phyloP scores from a whole-genome alignment of 2,113 vertebrate species.

The Strix uralensis region DNA sequence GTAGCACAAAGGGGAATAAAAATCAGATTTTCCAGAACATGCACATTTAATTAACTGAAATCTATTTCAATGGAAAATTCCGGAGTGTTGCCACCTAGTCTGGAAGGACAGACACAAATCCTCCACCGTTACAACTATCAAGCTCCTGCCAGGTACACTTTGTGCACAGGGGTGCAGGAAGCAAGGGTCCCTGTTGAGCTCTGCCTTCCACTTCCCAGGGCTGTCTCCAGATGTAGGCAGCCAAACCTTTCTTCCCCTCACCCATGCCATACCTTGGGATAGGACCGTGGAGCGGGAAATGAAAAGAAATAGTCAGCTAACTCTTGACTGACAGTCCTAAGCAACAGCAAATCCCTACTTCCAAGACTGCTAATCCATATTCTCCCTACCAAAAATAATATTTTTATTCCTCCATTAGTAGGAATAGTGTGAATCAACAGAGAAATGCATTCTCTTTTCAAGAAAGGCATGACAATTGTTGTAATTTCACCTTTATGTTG shows the following conservation, averaged over 20 bases:
- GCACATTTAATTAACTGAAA: slow-evolving; percentile 8
- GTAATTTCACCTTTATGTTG: not conserved
- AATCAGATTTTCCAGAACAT: not conserved
- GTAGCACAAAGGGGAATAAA: not conserved
- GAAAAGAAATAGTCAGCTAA: not conserved
- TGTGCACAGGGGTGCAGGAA: not conserved
- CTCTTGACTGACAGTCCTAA: not conserved
- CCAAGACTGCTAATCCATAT: not conserved
- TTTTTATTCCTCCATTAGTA: not conserved
- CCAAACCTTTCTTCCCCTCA: not conserved
- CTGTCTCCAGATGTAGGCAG: not conserved
- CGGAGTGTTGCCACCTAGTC: not conserved
- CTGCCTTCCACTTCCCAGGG: not conserved
- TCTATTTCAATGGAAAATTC: not conserved
- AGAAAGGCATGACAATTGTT: not conserved
- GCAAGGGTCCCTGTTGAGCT: not conserved
- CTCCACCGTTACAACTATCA: not conserved
- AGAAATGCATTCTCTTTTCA: not conserved
- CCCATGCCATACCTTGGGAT: not conserved
- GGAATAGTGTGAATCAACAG: not conserved
- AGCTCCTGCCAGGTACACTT: not conserved
- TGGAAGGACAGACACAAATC: not conserved
- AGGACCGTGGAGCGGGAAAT: not conserved
- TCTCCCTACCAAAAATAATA: not conserved
- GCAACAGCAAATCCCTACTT: not conserved